Evolutionary conservation across 2,113 vertebrate genomes (phyloP).

Genomic region (Barnardius zonarius): DNA sequence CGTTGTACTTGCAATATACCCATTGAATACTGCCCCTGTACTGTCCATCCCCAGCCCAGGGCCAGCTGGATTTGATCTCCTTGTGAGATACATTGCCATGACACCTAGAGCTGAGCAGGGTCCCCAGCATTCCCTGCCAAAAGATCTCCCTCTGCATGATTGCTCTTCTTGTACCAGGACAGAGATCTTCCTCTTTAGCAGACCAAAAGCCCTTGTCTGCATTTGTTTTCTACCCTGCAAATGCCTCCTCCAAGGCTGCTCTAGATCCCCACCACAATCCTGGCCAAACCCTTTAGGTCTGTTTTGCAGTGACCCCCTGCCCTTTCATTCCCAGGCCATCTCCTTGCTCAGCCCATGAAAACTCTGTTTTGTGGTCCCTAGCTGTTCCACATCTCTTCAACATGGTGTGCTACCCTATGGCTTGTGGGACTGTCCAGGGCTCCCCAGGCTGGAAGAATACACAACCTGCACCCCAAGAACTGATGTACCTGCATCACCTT

Average conservation of each 20-base stretch:
- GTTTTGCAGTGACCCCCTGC: not conserved
- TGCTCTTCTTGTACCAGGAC: not conserved
- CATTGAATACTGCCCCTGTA: rapidly evolving
- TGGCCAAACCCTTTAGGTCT: not conserved
- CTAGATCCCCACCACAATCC: not conserved
- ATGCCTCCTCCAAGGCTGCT: not conserved
- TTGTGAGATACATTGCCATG: rapidly evolving
- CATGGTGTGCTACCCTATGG: rapidly evolving
- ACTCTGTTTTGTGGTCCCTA: not conserved
- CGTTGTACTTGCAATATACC: not conserved
- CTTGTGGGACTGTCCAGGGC: not conserved
- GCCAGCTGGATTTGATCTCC: not conserved
- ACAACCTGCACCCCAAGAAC: not conserved
- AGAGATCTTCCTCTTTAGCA: not conserved
- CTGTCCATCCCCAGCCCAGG: not conserved
- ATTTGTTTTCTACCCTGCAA: not conserved
- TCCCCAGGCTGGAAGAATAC: not conserved
- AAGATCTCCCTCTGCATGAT: not conserved
- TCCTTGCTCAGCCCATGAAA: not conserved
- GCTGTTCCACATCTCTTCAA: not conserved
- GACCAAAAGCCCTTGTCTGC: not conserved
- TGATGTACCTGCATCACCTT: not conserved
- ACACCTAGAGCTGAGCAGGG: not conserved
- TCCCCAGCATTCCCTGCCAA: not conserved
- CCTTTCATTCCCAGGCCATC: not conserved